Evolutionary conservation across 64 coral and sea anemone genomes (phyloP).

Genomic region (Montipora sp.): DNA sequence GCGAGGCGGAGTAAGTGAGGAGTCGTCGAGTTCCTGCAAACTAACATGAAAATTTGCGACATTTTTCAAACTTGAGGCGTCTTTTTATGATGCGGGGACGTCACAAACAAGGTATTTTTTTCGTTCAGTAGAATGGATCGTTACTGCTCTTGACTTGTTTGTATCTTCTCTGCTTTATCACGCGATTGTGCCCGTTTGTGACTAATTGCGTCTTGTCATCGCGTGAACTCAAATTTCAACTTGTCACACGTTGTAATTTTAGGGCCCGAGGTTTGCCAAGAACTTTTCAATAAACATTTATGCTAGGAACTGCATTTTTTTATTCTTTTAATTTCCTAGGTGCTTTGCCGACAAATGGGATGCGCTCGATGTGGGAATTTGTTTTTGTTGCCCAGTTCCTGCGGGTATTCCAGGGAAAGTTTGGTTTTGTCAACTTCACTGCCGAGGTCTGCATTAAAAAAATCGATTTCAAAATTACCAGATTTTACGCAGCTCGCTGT

Average conservation of each 20-base stretch:
- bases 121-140: conserved; percentile 6
- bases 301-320: conserved; percentile 2
- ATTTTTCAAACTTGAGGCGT: conserved; percentile 66
- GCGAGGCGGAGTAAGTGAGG: conserved; percentile 93
- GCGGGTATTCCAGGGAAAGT: conserved; percentile 94
- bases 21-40: conserved; percentile 65
- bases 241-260: conserved; percentile 92
- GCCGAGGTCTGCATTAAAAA: conserved; percentile 72
- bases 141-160: conserved; percentile 55
- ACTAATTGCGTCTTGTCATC: conserved; percentile 99
- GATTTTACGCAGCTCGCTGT: neutral
- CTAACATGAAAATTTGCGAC: conserved; percentile 65
- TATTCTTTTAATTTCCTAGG: conserved; percentile 74
- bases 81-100: conserved; percentile 87
- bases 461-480: neutral
- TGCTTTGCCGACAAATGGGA: conserved; percentile 73
- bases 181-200: conserved; percentile 86
- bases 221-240: conserved; percentile 99
- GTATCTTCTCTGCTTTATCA: conserved; percentile 75
- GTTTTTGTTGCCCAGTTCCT: conserved; percentile 98
- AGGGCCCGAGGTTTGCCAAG: neutral
- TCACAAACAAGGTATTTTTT: conserved; percentile 83
- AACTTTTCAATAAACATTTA: conserved; percentile 20
- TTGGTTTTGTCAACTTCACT: conserved; percentile 89
- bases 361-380: conserved; percentile 99